These are phyloP conservation scores for Rhaphigaster nebulosa DNA, from an alignment of 2,888 invertebrate species.

Conservation along the genomic window DNA sequence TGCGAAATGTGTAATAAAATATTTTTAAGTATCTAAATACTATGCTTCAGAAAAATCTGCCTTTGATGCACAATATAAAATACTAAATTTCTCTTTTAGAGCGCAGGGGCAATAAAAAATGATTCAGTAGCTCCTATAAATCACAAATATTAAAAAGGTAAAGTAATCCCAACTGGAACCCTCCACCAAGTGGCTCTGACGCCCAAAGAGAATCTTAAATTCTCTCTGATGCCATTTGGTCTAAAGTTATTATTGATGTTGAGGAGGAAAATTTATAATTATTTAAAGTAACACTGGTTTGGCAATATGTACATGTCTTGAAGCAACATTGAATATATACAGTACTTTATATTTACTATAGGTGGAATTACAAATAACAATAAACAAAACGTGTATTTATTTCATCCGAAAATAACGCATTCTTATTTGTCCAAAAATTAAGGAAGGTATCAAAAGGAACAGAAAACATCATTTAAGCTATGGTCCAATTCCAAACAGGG, in stretches of 20 bases:
- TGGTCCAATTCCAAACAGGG: too few relatives aligned
- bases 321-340: too few relatives aligned
- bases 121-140: background rate
- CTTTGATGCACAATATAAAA: background rate
- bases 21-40: background rate
- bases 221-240: background rate
- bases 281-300: too few relatives aligned
- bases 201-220: background rate
- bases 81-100: background rate
- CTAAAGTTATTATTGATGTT: background rate
- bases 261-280: background rate
- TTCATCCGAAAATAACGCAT: too few relatives aligned
- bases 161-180: background rate
- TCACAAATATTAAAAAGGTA: conserved; percentile 33
- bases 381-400: too few relatives aligned
- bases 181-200: background rate
- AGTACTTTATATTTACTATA: too few relatives aligned
- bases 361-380: too few relatives aligned
- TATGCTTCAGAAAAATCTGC: background rate
- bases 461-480: too few relatives aligned
- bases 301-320: too few relatives aligned
- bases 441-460: too few relatives aligned
- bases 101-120: conserved; percentile 5
- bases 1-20: background rate
- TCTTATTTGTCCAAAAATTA: too few relatives aligned